Conservation (phyloP, 35 echinoderm and acorn worm species). For the Heliocidaris tuberculata region DNA sequence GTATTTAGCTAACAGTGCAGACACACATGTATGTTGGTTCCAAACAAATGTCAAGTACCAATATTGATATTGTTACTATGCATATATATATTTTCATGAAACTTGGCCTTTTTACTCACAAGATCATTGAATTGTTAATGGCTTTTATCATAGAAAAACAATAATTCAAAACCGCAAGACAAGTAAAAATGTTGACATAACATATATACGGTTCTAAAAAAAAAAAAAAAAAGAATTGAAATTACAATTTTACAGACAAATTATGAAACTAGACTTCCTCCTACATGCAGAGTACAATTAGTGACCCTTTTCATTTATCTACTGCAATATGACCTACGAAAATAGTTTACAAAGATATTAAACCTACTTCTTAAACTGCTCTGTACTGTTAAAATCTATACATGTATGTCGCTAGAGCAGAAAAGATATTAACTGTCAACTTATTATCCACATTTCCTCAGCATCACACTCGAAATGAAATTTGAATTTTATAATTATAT, state of each 20-base stretch:
- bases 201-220: neutral
- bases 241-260: neutral
- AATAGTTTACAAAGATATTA: neutral
- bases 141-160: neutral
- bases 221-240: neutral
- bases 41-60: too few relatives aligned
- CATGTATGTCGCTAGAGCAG: neutral
- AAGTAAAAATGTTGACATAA: neutral
- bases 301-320: neutral
- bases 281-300: neutral
- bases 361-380: neutral
- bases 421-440: neutral
- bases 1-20: neutral
- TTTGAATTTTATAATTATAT: neutral
- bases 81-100: too few relatives aligned
- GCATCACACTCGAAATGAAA: neutral
- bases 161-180: neutral
- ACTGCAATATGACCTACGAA: neutral
- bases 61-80: too few relatives aligned
- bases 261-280: neutral
- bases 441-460: neutral
- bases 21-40: too few relatives aligned
- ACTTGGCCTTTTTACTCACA: too few relatives aligned
- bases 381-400: slow-evolving; percentile 3
- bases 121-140: neutral